Percentiles rank a stretch among this genome's conserved stretches.
Conservation (phyloP, 2,888 invertebrate species). For the Apeira syringaria region DNA sequence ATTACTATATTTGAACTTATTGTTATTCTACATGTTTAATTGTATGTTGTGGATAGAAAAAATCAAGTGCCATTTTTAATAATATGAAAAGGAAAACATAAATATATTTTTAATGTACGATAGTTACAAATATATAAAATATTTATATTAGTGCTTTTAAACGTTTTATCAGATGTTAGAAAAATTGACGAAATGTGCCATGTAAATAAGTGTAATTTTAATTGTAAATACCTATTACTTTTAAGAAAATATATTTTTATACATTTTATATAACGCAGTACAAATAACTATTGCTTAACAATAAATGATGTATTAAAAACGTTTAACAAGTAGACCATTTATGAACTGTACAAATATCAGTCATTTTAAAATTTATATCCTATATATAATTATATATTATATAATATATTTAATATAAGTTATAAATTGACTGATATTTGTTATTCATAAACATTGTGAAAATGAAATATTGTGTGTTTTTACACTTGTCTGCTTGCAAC, state of each 20-base stretch:
- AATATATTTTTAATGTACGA: slow-evolving; percentile 18
- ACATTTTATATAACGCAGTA: slow-evolving; percentile 44
- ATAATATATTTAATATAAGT: too few relatives aligned
- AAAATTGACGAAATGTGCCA: slow-evolving; percentile 62
- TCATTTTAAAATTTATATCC: too few relatives aligned
- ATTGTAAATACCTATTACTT: slow-evolving; percentile 39
- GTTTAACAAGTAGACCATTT: too few relatives aligned
- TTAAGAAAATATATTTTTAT: slow-evolving; percentile 29
- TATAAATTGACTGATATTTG: too few relatives aligned
- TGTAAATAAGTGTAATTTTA: slow-evolving; percentile 60
- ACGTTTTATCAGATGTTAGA: background rate
- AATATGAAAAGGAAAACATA: slow-evolving; percentile 17
- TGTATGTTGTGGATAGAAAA: too few relatives aligned
- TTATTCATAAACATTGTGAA: too few relatives aligned
- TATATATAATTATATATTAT: too few relatives aligned
- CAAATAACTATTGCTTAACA: slow-evolving; percentile 58
- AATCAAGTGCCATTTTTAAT: slow-evolving; percentile 34
- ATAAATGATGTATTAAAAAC: slow-evolving; percentile 16
- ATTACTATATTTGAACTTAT: too few relatives aligned
- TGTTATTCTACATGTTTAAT: too few relatives aligned
- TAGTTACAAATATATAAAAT: slow-evolving; percentile 15
- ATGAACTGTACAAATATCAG: too few relatives aligned
- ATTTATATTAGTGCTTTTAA: slow-evolving; percentile 10
- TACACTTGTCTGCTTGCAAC: too few relatives aligned
- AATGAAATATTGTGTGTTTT: too few relatives aligned